Evolutionary conservation across 2,797 vertebrate species (phyloP).

Genomic region (Apogon hyalosoma): DNA sequence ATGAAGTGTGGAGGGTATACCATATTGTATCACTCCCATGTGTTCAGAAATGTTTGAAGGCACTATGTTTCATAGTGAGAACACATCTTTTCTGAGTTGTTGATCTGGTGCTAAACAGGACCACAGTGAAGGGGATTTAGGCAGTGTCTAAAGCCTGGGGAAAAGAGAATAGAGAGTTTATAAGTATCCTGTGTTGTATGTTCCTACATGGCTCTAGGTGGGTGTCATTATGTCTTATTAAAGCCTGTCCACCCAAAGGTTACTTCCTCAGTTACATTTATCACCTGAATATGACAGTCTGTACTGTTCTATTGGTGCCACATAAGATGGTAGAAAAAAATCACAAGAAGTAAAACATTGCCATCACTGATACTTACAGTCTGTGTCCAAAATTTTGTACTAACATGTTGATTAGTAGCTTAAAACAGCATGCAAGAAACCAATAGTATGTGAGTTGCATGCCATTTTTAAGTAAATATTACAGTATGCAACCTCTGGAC

Average conservation of each 20-base stretch:
- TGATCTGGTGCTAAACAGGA: neutral
- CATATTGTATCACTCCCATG: neutral
- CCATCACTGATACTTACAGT: no score
- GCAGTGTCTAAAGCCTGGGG: neutral
- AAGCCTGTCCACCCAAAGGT: neutral
- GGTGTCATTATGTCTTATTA: conserved; percentile 8
- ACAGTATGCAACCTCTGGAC: no score
- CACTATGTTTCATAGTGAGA: neutral
- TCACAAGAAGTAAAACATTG: no score
- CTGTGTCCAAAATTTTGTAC: no score
- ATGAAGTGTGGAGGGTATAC: neutral
- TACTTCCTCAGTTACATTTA: no score
- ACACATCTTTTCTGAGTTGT: neutral
- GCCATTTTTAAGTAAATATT: no score
- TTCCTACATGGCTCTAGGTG: neutral
- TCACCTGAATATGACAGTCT: no score
- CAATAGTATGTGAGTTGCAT: no score
- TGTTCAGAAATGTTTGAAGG: neutral
- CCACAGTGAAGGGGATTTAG: neutral
- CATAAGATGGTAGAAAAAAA: no score
- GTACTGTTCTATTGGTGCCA: no score
- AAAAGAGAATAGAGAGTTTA: neutral
- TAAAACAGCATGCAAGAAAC: no score
- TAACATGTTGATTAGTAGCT: no score
- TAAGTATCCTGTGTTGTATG: neutral